These are phyloP conservation scores for Chaetorhynchus papuensis DNA, from an alignment of 2,113 vertebrate species.

Conservation along the genomic window DNA sequence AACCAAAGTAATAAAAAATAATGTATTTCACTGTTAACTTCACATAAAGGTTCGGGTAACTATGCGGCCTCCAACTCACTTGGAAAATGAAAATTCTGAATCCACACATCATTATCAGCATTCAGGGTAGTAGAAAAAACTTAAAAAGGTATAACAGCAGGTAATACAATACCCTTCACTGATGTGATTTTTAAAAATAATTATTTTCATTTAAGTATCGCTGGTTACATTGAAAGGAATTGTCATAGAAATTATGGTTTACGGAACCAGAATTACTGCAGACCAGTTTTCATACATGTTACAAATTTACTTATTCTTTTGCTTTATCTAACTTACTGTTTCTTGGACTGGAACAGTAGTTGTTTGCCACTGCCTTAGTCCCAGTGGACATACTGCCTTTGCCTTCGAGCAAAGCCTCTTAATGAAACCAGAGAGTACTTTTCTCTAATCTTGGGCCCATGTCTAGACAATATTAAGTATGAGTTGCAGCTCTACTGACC, in stretches of 20 bases:
- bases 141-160: neutral
- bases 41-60: neutral
- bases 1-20: neutral
- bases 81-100: neutral
- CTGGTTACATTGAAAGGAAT: neutral
- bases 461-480: neutral
- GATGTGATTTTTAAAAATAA: neutral
- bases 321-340: neutral
- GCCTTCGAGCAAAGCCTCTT: neutral
- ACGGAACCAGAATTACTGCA: neutral
- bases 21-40: neutral
- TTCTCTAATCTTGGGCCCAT: neutral
- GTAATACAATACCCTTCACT: neutral
- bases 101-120: neutral
- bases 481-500: neutral
- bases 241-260: neutral
- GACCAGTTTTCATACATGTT: neutral
- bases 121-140: neutral
- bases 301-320: neutral
- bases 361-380: neutral
- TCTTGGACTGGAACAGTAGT: neutral
- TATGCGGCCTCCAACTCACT: neutral
- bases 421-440: neutral
- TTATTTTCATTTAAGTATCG: neutral
- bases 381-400: neutral